Evolutionary conservation across 2,888 invertebrate species (phyloP), one percentile per base, ranked within the genome.

Genomic region (Drosophila falleni): DNA sequence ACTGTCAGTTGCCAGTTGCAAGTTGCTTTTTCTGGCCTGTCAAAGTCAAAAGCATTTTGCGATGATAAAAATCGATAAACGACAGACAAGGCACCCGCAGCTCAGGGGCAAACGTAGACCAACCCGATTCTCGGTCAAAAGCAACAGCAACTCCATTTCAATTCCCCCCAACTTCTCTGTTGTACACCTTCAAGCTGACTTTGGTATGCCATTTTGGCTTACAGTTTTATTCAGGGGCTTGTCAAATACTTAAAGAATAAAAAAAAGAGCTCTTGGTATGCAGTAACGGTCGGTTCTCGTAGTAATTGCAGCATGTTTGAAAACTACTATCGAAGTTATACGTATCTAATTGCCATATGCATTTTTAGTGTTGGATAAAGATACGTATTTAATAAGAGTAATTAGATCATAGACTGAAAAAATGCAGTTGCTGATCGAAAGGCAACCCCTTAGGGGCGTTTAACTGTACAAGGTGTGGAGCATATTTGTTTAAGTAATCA

Each of bases 1-100:
- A 37, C 26, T 23, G 49, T 1, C 35, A 29, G 29, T 31, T n/a
- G 37, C n/a, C 19, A 42, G 49, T 50, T 54, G 41, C 47, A 37
- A 47, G 56, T 33, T 19, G 47, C 39, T 47, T 31, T 44, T 59
- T 61, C 41, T 62, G 51, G 66, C 55, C 81, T 84, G 82, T 85
- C 82, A 84, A 81, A 84, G 71, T 78, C 89, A 78, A 65, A 77
- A 78, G 73, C 63, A 70, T 78, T 78, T 66, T 69, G 58, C 63
- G 70, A 51, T 71, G 84, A 86, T 86, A 86, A 89, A 84, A 85
- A 85, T 85, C 84, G 79, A 85, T 89, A 85, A 78, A 44, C 60
- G 67, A 56, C 74, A 77, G 82, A 72, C 75, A 69, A 64, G 70
- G 55, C 75, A 62, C 46, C 58, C 50, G 46, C n/a, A 31, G 69